Evolutionary conservation across 2,797 vertebrate species (phyloP).

Genomic region (Cebuella pygmaea): DNA sequence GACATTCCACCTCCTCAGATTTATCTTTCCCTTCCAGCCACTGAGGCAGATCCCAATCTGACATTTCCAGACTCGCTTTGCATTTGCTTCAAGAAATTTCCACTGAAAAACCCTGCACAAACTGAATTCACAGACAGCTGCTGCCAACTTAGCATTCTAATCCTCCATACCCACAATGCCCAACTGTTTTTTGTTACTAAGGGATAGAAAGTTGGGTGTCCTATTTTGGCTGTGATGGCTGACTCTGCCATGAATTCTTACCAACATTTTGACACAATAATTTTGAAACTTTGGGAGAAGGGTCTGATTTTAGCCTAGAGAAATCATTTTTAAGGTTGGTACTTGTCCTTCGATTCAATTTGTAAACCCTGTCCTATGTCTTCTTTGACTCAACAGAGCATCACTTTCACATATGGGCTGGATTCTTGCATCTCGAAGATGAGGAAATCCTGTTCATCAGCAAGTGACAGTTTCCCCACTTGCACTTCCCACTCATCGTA

Average conservation of each 20-base stretch:
- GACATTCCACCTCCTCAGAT: neutral
- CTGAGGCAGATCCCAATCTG: neutral
- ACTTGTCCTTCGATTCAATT: constrained; percentile 53
- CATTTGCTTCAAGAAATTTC: constrained; percentile 17
- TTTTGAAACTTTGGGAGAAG: neutral
- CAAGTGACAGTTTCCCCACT: constrained; percentile 75
- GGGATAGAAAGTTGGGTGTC: neutral
- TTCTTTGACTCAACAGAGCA: constrained; percentile 71
- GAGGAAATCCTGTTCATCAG: constrained; percentile 80
- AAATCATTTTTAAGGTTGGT: constrained; percentile 45
- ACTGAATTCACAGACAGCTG: neutral
- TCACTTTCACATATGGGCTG: constrained; percentile 64
- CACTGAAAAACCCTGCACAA: neutral
- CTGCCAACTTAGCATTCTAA: constrained; percentile 1
- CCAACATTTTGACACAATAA: neutral
- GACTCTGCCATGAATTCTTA: constrained; percentile 10
- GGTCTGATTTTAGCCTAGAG: constrained; percentile 29
- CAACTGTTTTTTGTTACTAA: constrained; percentile 11
- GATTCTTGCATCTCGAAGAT: constrained; percentile 72
- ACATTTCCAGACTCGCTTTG: neutral
- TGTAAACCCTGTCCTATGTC: constrained; percentile 58
- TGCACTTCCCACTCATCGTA: constrained; percentile 79
- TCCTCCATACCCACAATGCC: neutral
- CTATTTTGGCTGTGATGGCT: neutral
- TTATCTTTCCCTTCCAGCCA: neutral